Percentiles rank a stretch among this genome's conserved stretches.
Conservation (phyloP, 2,113 vertebrate genomes). For the Struthidea cinerea region DNA sequence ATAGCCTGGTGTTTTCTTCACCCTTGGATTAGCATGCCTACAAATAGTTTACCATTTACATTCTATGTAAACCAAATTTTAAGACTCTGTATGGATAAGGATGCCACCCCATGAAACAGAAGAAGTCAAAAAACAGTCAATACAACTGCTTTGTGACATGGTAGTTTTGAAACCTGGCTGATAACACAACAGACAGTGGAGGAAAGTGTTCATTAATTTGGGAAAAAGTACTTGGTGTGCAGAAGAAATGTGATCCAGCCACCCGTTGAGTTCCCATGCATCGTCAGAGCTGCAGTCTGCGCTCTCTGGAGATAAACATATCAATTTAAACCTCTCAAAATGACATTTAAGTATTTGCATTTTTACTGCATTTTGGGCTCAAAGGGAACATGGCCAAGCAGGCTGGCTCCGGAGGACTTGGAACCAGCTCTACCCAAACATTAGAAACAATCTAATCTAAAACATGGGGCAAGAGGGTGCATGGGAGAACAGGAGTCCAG, state of each 20-base stretch:
- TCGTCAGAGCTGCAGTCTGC: not conserved
- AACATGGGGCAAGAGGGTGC: not conserved
- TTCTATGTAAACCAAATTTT: not conserved
- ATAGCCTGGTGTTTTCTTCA: not conserved
- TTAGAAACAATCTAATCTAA: not conserved
- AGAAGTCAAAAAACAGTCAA: not conserved
- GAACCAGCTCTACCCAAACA: not conserved
- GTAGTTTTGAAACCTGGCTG: not conserved
- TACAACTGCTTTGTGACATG: not conserved
- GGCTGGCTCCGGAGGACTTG: not conserved
- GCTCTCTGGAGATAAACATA: not conserved
- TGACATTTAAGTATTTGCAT: not conserved
- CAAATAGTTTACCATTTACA: not conserved
- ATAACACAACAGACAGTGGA: not conserved
- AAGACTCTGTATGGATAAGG: not conserved
- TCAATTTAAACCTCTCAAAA: not conserved
- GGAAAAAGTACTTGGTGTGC: not conserved
- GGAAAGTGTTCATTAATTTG: not conserved
- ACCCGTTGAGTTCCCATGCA: accelerated
- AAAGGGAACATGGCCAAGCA: not conserved
- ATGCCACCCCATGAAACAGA: not conserved
- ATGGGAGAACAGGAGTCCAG: not conserved
- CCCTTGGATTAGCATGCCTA: not conserved
- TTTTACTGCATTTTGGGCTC: not conserved
- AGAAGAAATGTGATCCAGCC: not conserved